These are phyloP conservation scores for Cantharis lateralis DNA, from an alignment of 2,888 invertebrate genomes.

Conservation along the genomic window DNA sequence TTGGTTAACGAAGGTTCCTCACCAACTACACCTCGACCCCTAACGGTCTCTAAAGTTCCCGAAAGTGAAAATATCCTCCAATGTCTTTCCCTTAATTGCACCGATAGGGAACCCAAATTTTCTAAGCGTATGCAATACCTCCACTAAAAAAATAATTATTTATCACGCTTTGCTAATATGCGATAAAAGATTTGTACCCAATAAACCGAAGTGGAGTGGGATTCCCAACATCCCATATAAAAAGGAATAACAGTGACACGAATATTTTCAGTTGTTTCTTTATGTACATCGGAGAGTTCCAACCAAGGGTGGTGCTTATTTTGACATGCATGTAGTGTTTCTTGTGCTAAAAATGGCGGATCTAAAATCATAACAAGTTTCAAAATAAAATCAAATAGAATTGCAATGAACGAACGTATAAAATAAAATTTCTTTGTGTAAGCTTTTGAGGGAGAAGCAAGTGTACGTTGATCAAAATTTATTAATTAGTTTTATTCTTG, in stretches of 20 bases:
- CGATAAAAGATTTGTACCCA: constrained; percentile 66
- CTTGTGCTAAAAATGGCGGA: constrained; percentile 86
- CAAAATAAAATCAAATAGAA: too few relatives aligned
- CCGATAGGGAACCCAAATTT: constrained; percentile 86
- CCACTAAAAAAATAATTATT: constrained; percentile 68
- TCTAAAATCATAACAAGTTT: constrained; percentile 60
- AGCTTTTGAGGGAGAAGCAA: too few relatives aligned
- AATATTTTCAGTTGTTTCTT: constrained; percentile 95
- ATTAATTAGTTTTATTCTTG: too few relatives aligned
- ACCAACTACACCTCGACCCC: constrained; percentile 96
- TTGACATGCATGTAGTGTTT: constrained; percentile 93
- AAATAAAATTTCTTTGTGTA: too few relatives aligned
- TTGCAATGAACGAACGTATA: too few relatives aligned
- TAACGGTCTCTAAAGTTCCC: constrained; percentile 90
- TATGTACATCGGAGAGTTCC: constrained; percentile 94
- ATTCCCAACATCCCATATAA: constrained; percentile 94
- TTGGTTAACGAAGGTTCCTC: constrained; percentile 93
- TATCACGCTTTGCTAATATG: neutral
- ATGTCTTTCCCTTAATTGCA: constrained; percentile 94
- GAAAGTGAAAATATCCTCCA: constrained; percentile 97
- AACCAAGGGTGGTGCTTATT: constrained; percentile 97
- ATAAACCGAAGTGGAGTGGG: constrained; percentile 88
- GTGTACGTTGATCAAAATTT: too few relatives aligned
- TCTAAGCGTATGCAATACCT: constrained; percentile 96
- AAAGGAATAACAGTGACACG: constrained; percentile 98